Base-by-base conservation (phyloP, 2,113 vertebrate genomes). In the Cyprinodon tularosa region DNA sequence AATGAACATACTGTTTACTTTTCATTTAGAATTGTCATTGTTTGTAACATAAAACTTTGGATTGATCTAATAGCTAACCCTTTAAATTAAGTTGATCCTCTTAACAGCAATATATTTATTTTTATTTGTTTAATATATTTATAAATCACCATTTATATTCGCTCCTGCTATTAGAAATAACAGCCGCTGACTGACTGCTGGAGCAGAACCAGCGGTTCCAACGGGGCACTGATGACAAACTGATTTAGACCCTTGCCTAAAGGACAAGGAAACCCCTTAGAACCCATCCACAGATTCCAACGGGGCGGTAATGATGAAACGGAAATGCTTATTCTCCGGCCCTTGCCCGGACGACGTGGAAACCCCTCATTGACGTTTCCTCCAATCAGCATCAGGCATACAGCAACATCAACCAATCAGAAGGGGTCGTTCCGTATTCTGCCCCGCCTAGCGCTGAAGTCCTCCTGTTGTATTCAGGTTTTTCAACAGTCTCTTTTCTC, bases 191-290 rank as follows among this genome's bases (percentile, higher is more conserved):
- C 48, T 17, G 48, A 12, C 13, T 20, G 15, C 1, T 50, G 48
- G 48, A 50, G 4, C 48, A 50, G 15, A 50, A 2, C 13, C 50
- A 7, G 14, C 11, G 10, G 63, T 62, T 87, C 84, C 85, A 86
- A 78, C 87, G 5, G 40, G 87, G 74, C 79, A 90, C 4, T n/a
- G 69, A 82, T 83, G 88, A 88, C 82, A 77, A 45, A 64, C 81
- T 74, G 83, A 82, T 86, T 78, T 81, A 62, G n/a, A 17, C 20
- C 50, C 50, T 57, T 57, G 50, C 17, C 4, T 2, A 57, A 57
- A n/a, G 20, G 17, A 57, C 2, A n/a, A 0, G 50, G 50, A 57
- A n/a, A 57, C 50, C 50, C 50, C 50, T 57, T 57, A 57, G n/a
- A 45, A 57, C 20, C 0, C 29, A 29, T 29, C 29, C 60, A 8